Evolutionary conservation across 2,113 vertebrate species (phyloP).

Genomic region (Anoura caudifer): DNA sequence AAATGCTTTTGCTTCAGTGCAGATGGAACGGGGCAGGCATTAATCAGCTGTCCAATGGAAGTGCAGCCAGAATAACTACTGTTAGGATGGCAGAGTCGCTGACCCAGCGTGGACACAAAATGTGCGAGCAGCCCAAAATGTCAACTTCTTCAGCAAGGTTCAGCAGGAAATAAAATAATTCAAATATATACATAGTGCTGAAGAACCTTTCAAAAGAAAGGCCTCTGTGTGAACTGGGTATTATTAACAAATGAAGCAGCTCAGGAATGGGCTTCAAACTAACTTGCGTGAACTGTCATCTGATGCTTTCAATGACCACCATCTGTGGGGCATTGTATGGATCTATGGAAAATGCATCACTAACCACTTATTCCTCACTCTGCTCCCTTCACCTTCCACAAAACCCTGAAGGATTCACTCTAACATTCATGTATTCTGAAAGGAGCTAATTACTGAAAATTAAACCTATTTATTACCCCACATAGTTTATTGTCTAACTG

Average conservation of each 20-base stretch:
- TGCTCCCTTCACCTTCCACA: not conserved
- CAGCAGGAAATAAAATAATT: conserved; percentile 39
- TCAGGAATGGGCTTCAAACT: not conserved
- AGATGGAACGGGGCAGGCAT: not conserved
- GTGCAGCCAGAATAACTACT: not conserved
- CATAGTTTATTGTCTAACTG: not conserved
- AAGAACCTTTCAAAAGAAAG: not conserved
- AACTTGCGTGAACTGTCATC: not conserved
- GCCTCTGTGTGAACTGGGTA: not conserved
- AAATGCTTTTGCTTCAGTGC: not conserved
- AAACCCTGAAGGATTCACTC: not conserved
- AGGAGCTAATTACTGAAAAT: not conserved
- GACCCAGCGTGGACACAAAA: not conserved
- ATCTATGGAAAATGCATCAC: not conserved
- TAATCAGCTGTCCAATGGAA: not conserved
- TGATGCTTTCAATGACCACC: not conserved
- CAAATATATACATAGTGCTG: not conserved
- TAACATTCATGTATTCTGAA: not conserved
- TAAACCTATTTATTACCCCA: not conserved
- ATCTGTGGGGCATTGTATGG: not conserved
- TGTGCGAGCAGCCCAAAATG: conserved; percentile 11
- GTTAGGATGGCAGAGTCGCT: not conserved
- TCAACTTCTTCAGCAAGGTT: not conserved
- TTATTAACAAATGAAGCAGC: not conserved
- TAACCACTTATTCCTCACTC: not conserved